Conservation (phyloP, 2,113 vertebrate species). For the Gnathonemus longibarbis region DNA sequence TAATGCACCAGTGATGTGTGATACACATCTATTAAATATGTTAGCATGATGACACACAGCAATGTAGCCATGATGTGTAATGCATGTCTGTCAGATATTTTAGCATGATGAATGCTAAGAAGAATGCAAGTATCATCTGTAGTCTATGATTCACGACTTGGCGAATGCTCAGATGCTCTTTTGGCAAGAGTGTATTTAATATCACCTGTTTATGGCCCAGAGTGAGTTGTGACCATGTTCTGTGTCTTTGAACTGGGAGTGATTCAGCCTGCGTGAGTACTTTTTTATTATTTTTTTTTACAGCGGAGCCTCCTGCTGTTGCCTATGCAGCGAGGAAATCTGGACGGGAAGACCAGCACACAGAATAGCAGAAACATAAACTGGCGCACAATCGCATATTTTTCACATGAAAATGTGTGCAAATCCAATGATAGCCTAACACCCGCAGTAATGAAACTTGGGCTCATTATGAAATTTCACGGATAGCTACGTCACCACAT, state of each 20-base stretch:
- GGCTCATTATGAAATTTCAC: background rate
- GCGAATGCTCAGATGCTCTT: background rate
- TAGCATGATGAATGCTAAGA: background rate
- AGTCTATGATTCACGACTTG: background rate
- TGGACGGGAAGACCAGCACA: background rate
- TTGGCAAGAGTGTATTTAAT: background rate
- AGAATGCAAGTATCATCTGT: background rate
- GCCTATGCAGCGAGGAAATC: background rate
- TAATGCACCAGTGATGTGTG: background rate
- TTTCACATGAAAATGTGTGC: background rate
- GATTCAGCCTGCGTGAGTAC: background rate
- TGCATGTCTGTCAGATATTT: background rate
- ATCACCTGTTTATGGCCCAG: conserved; percentile 1
- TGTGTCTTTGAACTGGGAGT: background rate
- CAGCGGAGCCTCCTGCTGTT: background rate
- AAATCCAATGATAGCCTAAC: background rate
- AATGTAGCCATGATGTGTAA: background rate
- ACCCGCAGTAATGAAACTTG: background rate
- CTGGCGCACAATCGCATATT: background rate
- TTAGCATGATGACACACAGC: background rate
- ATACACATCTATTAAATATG: background rate
- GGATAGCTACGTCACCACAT: background rate
- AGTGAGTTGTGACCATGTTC: background rate
- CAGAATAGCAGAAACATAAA: background rate
- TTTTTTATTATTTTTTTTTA: background rate